phyloP scores from a whole-genome alignment of 2,797 vertebrate genomes.

The Ciconia nigra region DNA sequence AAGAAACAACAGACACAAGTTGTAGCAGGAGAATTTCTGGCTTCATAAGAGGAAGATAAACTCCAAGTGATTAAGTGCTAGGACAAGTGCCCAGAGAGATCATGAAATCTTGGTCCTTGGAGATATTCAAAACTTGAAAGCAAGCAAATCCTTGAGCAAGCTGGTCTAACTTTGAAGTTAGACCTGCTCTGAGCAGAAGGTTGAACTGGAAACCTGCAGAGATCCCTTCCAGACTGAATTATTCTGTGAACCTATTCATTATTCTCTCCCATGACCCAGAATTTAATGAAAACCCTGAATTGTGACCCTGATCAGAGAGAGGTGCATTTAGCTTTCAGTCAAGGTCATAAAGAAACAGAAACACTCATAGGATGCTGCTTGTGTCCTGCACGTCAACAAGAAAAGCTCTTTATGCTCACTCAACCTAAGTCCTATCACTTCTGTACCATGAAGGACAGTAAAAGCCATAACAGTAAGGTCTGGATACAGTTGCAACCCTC shows the following conservation, averaged over 20 bases:
- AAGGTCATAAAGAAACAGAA: background rate
- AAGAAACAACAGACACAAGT: background rate
- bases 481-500: background rate
- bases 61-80: background rate
- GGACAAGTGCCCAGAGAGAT: background rate
- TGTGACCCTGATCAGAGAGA: background rate
- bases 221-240: background rate
- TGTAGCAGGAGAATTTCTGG: background rate
- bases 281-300: background rate
- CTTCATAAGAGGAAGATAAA: background rate
- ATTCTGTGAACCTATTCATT: background rate
- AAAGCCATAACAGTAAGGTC: background rate
- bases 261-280: background rate
- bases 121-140: background rate
- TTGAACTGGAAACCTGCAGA: background rate
- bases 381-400: background rate
- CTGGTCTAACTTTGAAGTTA: background rate
- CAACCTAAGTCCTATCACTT: background rate
- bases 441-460: background rate
- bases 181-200: background rate
- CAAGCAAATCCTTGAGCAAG: background rate
- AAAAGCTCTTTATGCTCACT: background rate
- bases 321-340: background rate
- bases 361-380: background rate
- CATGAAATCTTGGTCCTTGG: background rate